These are phyloP conservation scores for Actias luna DNA, from an alignment of 2,888 invertebrate genomes.

Conservation along the genomic window DNA sequence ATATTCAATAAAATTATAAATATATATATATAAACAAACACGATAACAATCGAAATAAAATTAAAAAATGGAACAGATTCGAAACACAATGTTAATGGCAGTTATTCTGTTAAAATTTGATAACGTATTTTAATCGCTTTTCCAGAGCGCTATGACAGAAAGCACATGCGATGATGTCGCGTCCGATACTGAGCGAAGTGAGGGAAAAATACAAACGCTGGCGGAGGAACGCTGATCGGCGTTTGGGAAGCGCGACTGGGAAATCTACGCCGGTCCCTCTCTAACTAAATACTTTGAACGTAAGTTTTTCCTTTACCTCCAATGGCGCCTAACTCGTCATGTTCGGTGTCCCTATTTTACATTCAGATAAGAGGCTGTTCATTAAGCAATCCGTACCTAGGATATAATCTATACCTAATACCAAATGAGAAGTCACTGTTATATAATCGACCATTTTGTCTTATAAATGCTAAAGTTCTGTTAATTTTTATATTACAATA, in stretches of 20 bases:
- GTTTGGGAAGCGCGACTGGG: constrained; percentile 53
- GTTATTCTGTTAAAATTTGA: constrained; percentile 34
- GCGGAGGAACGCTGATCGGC: constrained; percentile 37
- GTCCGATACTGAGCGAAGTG: constrained; percentile 60
- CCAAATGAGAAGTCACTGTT: constrained; percentile 5
- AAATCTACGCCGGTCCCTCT: constrained; percentile 56
- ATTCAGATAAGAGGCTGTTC: constrained; percentile 47
- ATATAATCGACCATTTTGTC: background rate
- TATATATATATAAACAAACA: constrained; percentile 35
- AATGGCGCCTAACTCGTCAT: constrained; percentile 48
- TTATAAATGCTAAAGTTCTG: background rate
- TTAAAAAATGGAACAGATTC: constrained; percentile 42
- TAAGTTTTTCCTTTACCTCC: constrained; percentile 33
- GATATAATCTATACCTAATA: background rate
- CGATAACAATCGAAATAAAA: constrained; percentile 13
- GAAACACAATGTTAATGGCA: constrained; percentile 23
- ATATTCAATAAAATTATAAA: constrained; percentile 35
- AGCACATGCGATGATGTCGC: constrained; percentile 58
- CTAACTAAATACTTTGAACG: constrained; percentile 30
- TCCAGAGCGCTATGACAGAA: constrained; percentile 40
- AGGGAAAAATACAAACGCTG: constrained; percentile 60
- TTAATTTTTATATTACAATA: background rate
- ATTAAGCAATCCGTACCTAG: constrained; percentile 38
- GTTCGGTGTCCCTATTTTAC: constrained; percentile 35
- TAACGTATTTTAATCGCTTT: constrained; percentile 39